A percentile compares a stretch with the other conserved stretches of the same genome.
Conservation (phyloP, 2,888 invertebrate genomes). For the Brenthis hecate region DNA sequence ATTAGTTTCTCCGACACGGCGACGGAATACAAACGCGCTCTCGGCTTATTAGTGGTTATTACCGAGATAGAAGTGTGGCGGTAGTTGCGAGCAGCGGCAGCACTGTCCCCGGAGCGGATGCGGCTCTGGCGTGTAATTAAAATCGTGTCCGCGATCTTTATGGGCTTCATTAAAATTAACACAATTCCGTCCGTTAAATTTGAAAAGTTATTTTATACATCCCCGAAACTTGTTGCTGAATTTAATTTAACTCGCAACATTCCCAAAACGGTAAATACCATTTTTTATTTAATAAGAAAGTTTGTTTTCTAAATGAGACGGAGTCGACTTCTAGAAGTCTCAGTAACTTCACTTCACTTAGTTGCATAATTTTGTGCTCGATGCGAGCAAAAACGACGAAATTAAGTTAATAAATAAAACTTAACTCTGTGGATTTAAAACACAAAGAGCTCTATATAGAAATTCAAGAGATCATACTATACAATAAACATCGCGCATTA, state of each 20-base stretch:
- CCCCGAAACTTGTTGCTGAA: slow-evolving; percentile 24
- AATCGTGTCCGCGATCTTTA: slow-evolving; percentile 36
- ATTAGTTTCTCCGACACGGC: slow-evolving; percentile 2
- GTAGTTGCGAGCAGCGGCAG: too few species aligned
- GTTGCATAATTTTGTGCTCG: slow-evolving; percentile 8
- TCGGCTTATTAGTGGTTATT: background rate
- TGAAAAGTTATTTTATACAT: slow-evolving; percentile 29
- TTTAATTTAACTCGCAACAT: slow-evolving; percentile 29
- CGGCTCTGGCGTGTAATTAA: slow-evolving; percentile 21
- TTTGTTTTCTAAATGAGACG: slow-evolving; percentile 25
- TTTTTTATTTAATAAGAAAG: slow-evolving; percentile 34
- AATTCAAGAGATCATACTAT: background rate
- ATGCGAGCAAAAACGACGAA: background rate
- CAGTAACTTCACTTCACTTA: slow-evolving; percentile 4
- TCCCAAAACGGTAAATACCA: slow-evolving; percentile 23
- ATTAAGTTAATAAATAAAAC: background rate
- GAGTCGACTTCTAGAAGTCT: slow-evolving; percentile 2
- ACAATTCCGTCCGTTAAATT: slow-evolving; percentile 25
- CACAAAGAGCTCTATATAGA: background rate
- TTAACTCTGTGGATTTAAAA: background rate
- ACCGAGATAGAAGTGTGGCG: background rate
- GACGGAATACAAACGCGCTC: slow-evolving; percentile 4
- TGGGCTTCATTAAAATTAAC: slow-evolving; percentile 36
- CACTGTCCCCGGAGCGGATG: background rate
- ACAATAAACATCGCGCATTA: background rate